These are phyloP conservation scores for Paramuricea clavata DNA, from an alignment of 92 coral and sea anemone species.

Conservation along the genomic window DNA sequence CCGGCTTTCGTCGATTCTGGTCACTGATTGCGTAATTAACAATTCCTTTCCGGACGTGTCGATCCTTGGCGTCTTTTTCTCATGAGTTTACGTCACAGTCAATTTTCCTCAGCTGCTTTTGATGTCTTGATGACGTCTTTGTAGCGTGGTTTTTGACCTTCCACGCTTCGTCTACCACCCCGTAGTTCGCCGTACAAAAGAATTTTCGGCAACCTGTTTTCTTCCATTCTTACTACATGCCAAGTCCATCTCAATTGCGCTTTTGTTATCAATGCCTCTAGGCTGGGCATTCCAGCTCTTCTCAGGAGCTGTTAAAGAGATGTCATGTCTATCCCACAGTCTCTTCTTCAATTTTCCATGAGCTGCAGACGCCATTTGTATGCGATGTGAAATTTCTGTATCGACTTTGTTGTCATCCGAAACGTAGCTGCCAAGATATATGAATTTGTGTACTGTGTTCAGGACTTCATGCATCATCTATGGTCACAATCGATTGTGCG, in stretches of 20 bases:
- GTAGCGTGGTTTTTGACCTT: conserved; percentile 39
- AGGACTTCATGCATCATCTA: background rate
- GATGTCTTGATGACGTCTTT: conserved; percentile 41
- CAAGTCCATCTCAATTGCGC: conserved; percentile 57
- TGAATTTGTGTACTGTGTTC: conserved; percentile 23
- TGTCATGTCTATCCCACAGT: conserved; percentile 39
- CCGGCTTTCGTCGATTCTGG: too few relatives aligned
- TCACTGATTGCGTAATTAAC: too few relatives aligned
- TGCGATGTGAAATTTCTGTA: conserved; percentile 33
- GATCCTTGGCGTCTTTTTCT: too few relatives aligned
- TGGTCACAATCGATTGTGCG: too few relatives aligned
- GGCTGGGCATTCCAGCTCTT: conserved; percentile 11
- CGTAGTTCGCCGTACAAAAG: conserved; percentile 38
- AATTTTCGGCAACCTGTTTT: conserved; percentile 31
- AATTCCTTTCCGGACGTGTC: too few relatives aligned
- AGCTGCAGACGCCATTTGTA: conserved; percentile 46
- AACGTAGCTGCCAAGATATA: conserved; percentile 41
- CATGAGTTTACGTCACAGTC: too few relatives aligned
- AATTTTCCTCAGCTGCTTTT: too few relatives aligned
- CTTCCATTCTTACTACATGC: conserved; percentile 53
- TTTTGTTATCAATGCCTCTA: conserved; percentile 37
- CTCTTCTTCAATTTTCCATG: conserved; percentile 28
- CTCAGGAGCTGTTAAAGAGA: too few relatives aligned
- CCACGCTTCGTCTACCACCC: conserved; percentile 29
- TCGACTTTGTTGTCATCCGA: conserved; percentile 38